Percentiles rank a stretch among this genome's conserved stretches.
Conservation (phyloP, 2,888 invertebrate species). For the Geophilus truncorum region DNA sequence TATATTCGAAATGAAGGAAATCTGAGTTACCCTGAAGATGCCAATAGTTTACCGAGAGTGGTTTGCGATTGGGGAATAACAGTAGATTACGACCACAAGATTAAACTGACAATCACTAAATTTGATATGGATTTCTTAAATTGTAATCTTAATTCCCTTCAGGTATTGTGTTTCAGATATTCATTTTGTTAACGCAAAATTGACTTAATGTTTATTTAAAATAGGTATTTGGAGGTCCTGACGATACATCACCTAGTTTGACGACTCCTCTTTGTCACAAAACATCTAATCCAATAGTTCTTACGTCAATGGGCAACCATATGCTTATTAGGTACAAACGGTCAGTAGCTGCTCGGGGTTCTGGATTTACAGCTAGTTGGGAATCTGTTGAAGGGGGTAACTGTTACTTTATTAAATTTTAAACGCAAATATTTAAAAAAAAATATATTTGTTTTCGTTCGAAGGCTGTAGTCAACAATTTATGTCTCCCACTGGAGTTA, state of each 20-base stretch:
- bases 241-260: too few relatives aligned
- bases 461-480: conserved; percentile 72
- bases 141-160: too few relatives aligned
- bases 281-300: conserved; percentile 39
- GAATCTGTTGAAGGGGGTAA: conserved; percentile 51
- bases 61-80: conserved; percentile 73
- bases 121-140: too few relatives aligned
- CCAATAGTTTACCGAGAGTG: conserved; percentile 55
- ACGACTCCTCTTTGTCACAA: conserved; percentile 47
- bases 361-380: conserved; percentile 63
- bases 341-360: too few relatives aligned
- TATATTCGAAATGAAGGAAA: conserved; percentile 55
- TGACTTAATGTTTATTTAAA: too few relatives aligned
- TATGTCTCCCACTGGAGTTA: conserved; percentile 57
- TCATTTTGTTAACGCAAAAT: too few relatives aligned
- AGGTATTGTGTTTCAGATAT: too few relatives aligned
- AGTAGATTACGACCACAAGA: conserved; percentile 59
- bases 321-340: conserved; percentile 67
- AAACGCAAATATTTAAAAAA: too few relatives aligned
- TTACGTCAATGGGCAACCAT: conserved; percentile 63
- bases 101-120: conserved; percentile 65
- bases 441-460: too few relatives aligned
- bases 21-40: conserved; percentile 65
- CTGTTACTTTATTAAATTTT: too few relatives aligned
- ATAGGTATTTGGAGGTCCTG: too few relatives aligned